Conservation (phyloP, 2,888 invertebrate species). For the Hartigia nigra region DNA sequence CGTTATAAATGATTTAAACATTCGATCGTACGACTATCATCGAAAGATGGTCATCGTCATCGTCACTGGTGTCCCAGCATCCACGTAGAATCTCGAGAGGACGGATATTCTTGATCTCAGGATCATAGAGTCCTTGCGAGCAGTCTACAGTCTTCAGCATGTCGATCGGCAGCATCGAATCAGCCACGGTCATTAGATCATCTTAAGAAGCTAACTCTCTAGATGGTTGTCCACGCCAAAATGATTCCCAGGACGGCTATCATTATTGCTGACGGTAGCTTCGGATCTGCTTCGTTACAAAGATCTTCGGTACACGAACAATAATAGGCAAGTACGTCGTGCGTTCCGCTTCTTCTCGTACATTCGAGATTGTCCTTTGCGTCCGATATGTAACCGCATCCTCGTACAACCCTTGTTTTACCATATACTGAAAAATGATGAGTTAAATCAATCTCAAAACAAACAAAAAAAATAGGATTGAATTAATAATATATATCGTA, state of each 20-base stretch:
- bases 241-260: constrained; percentile 5
- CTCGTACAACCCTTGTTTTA: constrained; percentile 79
- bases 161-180: not conserved
- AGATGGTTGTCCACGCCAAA: constrained; percentile 13
- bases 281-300: constrained; percentile 73
- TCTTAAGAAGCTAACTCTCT: constrained; percentile 1
- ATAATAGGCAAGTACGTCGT: constrained; percentile 79
- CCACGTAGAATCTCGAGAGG: not conserved
- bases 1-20: not conserved
- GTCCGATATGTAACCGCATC: constrained; percentile 83
- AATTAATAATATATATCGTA: not conserved
- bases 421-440: constrained; percentile 75
- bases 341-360: constrained; percentile 77
- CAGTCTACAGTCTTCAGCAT: not conserved
- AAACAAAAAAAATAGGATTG: too few relatives aligned
- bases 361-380: constrained; percentile 72
- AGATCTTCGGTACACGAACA: constrained; percentile 83
- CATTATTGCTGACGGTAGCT: constrained; percentile 19
- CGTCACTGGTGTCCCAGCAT: not conserved
- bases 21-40: not conserved
- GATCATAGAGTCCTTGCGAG: not conserved
- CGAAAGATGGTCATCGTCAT: not conserved
- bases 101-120: not conserved
- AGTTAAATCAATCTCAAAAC: too few relatives aligned
- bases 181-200: not conserved